These are phyloP conservation scores for Egretta garzetta DNA, from an alignment of 2,113 vertebrate species.

Conservation along the genomic window DNA sequence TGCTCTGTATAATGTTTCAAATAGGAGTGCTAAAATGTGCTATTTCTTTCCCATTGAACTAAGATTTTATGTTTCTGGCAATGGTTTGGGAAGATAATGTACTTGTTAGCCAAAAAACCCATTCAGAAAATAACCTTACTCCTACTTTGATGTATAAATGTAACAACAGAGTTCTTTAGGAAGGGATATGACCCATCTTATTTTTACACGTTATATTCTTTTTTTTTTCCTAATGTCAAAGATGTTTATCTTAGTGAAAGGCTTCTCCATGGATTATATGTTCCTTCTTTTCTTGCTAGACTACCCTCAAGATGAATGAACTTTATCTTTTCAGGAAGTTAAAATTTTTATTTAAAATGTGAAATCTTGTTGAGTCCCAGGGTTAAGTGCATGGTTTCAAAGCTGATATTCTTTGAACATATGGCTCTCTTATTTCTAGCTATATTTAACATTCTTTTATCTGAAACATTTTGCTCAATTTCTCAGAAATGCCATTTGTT, in stretches of 20 bases:
- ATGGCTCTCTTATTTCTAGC: constrained; percentile 55
- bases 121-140: constrained; percentile 37
- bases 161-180: not conserved
- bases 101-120: constrained; percentile 36
- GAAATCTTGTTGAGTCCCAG: constrained; percentile 33
- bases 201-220: not conserved
- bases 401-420: constrained; percentile 9
- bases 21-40: not conserved
- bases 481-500: constrained; percentile 51
- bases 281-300: not conserved
- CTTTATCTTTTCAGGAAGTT: constrained; percentile 48
- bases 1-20: constrained; percentile 28
- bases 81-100: constrained; percentile 9
- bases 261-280: not conserved
- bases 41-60: constrained; percentile 2
- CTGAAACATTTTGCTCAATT: constrained; percentile 49
- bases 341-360: constrained; percentile 47
- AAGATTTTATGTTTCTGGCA: constrained; percentile 56
- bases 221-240: not conserved
- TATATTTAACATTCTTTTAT: constrained; percentile 63
- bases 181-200: not conserved
- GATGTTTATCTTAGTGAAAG: constrained; percentile 24
- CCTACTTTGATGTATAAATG: constrained; percentile 49
- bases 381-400: constrained; percentile 43
- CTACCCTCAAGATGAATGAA: constrained; percentile 3